A percentile compares a stretch with the other conserved stretches of the same genome.
Evolutionary conservation across 2,113 vertebrate species (phyloP).

Genomic region (Oryzias woworae): DNA sequence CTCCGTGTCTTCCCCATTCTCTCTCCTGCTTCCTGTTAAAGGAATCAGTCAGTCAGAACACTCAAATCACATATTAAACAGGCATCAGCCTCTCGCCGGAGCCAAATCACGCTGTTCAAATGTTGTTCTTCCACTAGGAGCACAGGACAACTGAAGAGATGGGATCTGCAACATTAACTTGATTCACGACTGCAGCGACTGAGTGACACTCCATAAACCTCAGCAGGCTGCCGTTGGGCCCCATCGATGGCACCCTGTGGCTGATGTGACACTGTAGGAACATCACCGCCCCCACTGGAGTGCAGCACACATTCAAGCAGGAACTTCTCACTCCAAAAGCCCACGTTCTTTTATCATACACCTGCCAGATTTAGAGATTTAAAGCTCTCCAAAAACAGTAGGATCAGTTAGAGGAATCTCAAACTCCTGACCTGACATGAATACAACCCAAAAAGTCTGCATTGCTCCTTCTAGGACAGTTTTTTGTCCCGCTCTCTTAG

Average conservation of each 20-base stretch:
- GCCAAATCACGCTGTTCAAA: conserved; percentile 80
- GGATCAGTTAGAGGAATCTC: no score
- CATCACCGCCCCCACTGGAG: conserved; percentile 36
- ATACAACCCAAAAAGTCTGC: no score
- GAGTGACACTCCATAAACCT: conserved; percentile 81
- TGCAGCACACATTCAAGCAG: conserved; percentile 15
- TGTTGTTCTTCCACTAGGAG: conserved; percentile 78
- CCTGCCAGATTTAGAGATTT: no score
- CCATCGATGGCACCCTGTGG: conserved; percentile 61
- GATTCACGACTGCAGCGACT: conserved; percentile 73
- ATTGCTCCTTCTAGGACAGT: no score
- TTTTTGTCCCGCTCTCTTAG: no score
- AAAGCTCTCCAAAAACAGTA: no score
- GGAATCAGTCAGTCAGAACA: conserved; percentile 74
- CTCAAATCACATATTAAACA: conserved; percentile 79
- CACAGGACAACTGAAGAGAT: conserved; percentile 74
- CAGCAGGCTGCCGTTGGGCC: conserved; percentile 64
- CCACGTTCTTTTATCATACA: no score
- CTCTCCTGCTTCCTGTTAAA: conserved; percentile 69
- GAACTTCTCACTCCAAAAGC: no score
- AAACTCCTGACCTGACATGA: no score
- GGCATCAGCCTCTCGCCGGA: conserved; percentile 74
- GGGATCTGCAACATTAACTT: conserved; percentile 81
- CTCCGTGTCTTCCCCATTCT: conserved; percentile 33
- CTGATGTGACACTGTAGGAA: conserved; percentile 70